Evolutionary conservation across 2,113 vertebrate species (phyloP), one percentile per base, ranked within the genome.

Genomic region (Catagonus wagneri): DNA sequence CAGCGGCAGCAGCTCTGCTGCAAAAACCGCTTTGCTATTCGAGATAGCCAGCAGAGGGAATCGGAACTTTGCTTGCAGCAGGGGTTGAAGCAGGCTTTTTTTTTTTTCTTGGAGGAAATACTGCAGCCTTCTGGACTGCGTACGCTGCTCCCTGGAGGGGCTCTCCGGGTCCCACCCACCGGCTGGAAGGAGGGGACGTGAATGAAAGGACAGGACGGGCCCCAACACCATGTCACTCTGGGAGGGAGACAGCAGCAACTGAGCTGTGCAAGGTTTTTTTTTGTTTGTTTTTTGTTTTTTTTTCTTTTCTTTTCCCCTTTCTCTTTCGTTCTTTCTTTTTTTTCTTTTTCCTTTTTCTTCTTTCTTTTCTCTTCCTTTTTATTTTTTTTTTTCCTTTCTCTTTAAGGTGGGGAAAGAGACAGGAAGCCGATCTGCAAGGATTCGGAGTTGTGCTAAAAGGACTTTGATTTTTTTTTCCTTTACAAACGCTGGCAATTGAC

Each of bases 51-150:
- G 99, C 98, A 99, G 99, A 99, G 99, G 99, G 99, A 98, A 99
- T 98, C 98, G 98, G 95, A 98, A 98, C 97, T 98, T 98, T 98
- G 98, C 97, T 95, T 96, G 98, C 98, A 95, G 97, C 91, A 96
- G 96, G 96, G 97, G 96, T 94, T 97, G 98, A 97, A 97, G 97
- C 98, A 96, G 97, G 94, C 29, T 89, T 97, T 94, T 93, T 96
- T 95, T 97, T 95, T 98, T 98, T 98, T 98, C 98, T 98, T 98
- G 98, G 99, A 98, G 98, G 99, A 98, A 99, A 99, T 98, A 98
- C 99, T 99, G 99, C 99, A 99, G 99, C 98, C 98, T 99, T 98
- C 99, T 98, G 98, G 98, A 98, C 99, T 99, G 99, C 98, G 98
- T 99, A 98, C 98, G 97, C 97, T 97, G 98, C 99, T 99, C 98